A percentile compares a stretch with the other conserved stretches of the same genome.
Conservation (phyloP, 2,888 invertebrate genomes). For the Drosophila differens region DNA sequence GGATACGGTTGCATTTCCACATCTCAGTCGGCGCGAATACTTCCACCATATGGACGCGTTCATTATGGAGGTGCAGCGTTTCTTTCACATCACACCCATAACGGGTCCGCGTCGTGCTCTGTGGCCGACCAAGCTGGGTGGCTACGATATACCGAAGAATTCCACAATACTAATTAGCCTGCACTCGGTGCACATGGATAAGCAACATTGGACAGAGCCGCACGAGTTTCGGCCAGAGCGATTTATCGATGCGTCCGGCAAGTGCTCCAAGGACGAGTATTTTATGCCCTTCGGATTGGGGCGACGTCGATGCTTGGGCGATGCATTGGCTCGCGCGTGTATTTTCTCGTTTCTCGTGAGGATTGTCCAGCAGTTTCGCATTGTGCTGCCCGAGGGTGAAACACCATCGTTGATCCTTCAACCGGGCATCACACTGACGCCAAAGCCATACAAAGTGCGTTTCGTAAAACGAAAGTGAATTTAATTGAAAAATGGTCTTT, state of each 20-base stretch:
- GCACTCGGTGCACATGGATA: slow-evolving; percentile 87
- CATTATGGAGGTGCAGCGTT: slow-evolving; percentile 87
- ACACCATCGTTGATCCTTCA: slow-evolving; percentile 85
- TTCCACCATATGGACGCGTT: slow-evolving; percentile 87
- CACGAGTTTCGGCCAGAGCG: slow-evolving; percentile 88
- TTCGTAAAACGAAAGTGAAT: slow-evolving; percentile 71
- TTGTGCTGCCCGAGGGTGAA: slow-evolving; percentile 84
- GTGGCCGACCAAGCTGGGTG: slow-evolving; percentile 86
- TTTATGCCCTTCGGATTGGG: slow-evolving; percentile 86
- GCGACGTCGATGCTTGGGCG: slow-evolving; percentile 88
- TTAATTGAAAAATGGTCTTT: not conserved
- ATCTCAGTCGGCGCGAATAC: slow-evolving; percentile 84
- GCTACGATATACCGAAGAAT: slow-evolving; percentile 87
- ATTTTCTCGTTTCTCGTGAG: slow-evolving; percentile 88
- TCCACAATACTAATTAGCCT: slow-evolving; percentile 86
- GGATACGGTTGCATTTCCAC: slow-evolving; percentile 63
- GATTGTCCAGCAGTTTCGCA: slow-evolving; percentile 87
- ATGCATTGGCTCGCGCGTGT: slow-evolving; percentile 88
- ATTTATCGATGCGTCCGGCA: slow-evolving; percentile 86
- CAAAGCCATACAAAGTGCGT: slow-evolving; percentile 86
- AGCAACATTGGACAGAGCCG: slow-evolving; percentile 88
- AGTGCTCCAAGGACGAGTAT: slow-evolving; percentile 79
- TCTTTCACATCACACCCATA: slow-evolving; percentile 86
- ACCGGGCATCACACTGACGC: slow-evolving; percentile 87
- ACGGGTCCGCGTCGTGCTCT: slow-evolving; percentile 87